Evolutionary conservation across 2,113 vertebrate species (phyloP).

Genomic region (Myotis brandtii): DNA sequence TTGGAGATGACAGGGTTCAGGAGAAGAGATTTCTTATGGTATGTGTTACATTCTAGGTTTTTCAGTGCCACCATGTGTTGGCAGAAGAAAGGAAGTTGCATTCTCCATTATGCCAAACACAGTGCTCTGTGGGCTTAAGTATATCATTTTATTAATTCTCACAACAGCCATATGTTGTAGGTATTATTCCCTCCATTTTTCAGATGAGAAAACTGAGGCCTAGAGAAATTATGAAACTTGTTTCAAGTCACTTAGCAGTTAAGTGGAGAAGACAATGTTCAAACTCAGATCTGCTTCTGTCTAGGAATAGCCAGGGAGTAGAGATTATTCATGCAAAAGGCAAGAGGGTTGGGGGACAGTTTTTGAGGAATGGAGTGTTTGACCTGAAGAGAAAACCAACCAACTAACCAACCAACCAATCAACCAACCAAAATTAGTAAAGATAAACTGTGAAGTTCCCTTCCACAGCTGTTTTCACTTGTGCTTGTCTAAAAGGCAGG

Average conservation of each 20-base stretch:
- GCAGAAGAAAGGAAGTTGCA: neutral
- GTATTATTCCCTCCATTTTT: neutral
- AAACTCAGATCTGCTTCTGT: slow-evolving; percentile 37
- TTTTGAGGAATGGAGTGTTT: slow-evolving; percentile 34
- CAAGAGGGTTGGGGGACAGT: neutral
- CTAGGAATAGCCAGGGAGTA: neutral
- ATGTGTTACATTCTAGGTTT: neutral
- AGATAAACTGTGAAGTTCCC: neutral
- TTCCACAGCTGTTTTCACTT: neutral
- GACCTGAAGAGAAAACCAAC: neutral
- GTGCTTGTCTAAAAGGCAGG: neutral
- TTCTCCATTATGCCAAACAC: neutral
- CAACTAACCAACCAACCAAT: neutral
- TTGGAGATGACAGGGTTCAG: neutral
- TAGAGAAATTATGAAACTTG: slow-evolving; percentile 15
- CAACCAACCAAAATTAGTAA: neutral
- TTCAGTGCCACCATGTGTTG: neutral
- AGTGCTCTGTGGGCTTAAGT: neutral
- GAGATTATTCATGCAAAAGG: slow-evolving; percentile 26
- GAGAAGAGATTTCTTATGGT: slow-evolving; percentile 17
- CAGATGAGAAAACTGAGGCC: neutral
- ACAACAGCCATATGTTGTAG: neutral
- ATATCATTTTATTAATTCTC: neutral
- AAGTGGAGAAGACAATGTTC: neutral
- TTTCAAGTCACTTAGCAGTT: neutral